phyloP scores from a whole-genome alignment of 2,113 vertebrate genomes.

The Fulica atra region DNA sequence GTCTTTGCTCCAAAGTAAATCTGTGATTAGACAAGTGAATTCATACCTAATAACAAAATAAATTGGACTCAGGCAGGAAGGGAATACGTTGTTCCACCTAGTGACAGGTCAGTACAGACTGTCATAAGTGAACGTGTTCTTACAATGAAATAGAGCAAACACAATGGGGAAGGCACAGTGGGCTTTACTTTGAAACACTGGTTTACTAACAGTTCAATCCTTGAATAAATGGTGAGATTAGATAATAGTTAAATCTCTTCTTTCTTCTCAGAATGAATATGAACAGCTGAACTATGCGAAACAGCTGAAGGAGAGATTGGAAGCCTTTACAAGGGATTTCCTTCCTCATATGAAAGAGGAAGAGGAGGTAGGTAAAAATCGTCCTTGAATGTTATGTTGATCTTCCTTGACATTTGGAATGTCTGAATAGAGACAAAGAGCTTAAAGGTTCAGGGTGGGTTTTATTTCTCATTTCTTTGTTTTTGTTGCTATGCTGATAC shows the following conservation, averaged over 20 bases:
- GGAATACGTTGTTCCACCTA: not conserved
- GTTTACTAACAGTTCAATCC: not conserved
- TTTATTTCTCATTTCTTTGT: not conserved
- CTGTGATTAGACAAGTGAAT: not conserved
- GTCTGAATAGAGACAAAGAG: not conserved
- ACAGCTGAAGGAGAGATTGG: constrained; percentile 94
- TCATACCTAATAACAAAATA: not conserved
- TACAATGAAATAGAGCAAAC: not conserved
- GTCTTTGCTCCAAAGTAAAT: not conserved
- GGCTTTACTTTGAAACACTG: not conserved
- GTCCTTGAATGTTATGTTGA: not conserved
- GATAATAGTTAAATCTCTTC: not conserved
- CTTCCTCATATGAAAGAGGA: constrained; percentile 99
- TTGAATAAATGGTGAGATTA: not conserved
- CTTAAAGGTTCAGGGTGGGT: not conserved
- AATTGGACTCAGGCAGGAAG: not conserved
- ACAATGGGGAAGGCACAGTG: not conserved
- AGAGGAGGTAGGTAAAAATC: constrained; percentile 86
- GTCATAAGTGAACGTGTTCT: not conserved
- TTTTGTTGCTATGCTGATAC: not conserved
- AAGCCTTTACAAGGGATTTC: constrained; percentile 97
- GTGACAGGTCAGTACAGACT: not conserved
- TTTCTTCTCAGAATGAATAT: constrained; percentile 86
- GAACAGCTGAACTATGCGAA: constrained; percentile 97
- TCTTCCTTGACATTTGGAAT: not conserved